Percentiles rank a stretch among this genome's conserved stretches.
Evolutionary conservation across 64 coral and sea anemone species (phyloP).

Genomic region (Trachythela sp.): DNA sequence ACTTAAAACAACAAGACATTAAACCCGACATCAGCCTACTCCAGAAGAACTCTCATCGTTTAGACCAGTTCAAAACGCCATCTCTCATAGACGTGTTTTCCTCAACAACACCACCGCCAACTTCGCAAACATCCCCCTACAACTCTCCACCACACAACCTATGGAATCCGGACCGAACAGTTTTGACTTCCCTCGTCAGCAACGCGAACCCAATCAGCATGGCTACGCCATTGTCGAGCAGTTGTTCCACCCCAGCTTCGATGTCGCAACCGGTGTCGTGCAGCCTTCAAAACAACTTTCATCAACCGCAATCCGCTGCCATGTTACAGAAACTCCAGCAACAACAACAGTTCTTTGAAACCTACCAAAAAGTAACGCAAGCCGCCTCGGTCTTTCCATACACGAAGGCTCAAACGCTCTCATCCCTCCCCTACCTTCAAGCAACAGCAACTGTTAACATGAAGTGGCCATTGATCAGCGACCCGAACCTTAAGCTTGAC

Average conservation of each 20-base stretch:
- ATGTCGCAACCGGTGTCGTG: conserved; percentile 41
- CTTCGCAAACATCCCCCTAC: conserved; percentile 90
- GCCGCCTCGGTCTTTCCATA: conserved; percentile 52
- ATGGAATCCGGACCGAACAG: conserved; percentile 96
- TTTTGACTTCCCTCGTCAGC: conserved; percentile 86
- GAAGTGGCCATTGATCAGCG: conserved; percentile 96
- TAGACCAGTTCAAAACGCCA: conserved; percentile 88
- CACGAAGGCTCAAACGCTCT: conserved; percentile 51
- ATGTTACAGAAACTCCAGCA: conserved; percentile 35
- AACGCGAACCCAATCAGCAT: conserved; percentile 63
- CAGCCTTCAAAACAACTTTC: conserved; percentile 39
- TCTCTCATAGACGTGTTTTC: conserved; percentile 84
- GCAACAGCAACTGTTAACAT: conserved; percentile 95
- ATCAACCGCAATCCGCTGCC: conserved; percentile 39
- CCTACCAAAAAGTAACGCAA: conserved; percentile 43
- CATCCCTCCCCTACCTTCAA: conserved; percentile 77
- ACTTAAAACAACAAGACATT: conserved; percentile 77
- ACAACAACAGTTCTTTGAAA: conserved; percentile 53
- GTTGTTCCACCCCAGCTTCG: conserved; percentile 61
- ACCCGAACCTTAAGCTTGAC: conserved; percentile 54
- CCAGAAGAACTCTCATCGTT: conserved; percentile 63
- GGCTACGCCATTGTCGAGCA: conserved; percentile 54
- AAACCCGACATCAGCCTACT: conserved; percentile 39
- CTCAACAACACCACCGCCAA: conserved; percentile 72
- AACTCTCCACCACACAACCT: conserved; percentile 90